These are phyloP conservation scores for Cinara cedri DNA, from an alignment of 2,888 invertebrate species.

Conservation along the genomic window DNA sequence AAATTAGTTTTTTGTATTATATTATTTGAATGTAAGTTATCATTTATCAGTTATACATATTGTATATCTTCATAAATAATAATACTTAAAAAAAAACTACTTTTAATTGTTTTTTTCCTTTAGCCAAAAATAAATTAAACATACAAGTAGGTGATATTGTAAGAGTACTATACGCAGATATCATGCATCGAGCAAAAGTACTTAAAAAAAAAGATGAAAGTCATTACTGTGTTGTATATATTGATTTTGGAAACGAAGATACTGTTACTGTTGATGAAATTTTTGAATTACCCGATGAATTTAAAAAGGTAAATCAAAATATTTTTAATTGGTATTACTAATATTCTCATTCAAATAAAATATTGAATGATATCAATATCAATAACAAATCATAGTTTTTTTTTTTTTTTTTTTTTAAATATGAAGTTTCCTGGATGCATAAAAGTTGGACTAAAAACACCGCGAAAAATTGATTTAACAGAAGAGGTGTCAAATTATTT, in stretches of 20 bases:
- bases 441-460: slow-evolving; percentile 31
- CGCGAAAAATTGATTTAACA: neutral
- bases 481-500: neutral
- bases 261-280: neutral
- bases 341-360: neutral
- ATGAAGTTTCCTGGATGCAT: neutral
- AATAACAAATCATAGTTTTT: neutral
- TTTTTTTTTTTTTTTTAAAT: neutral
- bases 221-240: neutral
- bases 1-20: neutral
- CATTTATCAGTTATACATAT: too few relatives aligned
- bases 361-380: neutral
- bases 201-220: slow-evolving; percentile 3
- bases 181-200: slow-evolving; percentile 28
- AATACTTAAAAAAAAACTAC: too few relatives aligned
- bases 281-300: slow-evolving; percentile 24
- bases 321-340: neutral
- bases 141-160: slow-evolving; percentile 34
- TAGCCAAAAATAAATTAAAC: neutral
- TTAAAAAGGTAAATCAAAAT: slow-evolving; percentile 15
- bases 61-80: too few relatives aligned
- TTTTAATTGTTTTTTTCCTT: neutral
- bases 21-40: too few relatives aligned
- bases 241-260: slow-evolving; percentile 46
- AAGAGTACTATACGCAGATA: neutral